Evolutionary conservation across 2,113 vertebrate genomes (phyloP).

Genomic region (Cyphomyrus plagiostoma): DNA sequence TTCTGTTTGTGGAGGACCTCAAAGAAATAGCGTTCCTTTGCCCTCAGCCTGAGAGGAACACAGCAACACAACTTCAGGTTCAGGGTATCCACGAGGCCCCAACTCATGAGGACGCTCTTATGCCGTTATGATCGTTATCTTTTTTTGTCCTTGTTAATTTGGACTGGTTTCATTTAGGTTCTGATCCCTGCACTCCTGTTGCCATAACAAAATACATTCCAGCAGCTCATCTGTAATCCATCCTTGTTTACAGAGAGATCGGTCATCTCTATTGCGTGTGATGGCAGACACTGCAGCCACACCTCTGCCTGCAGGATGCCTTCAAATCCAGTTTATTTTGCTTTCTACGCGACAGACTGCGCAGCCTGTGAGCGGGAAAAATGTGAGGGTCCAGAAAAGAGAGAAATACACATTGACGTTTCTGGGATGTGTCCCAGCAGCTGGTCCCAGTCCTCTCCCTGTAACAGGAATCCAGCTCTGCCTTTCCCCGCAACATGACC

Average conservation of each 20-base stretch:
- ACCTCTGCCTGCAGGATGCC: background rate
- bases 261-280: background rate
- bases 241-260: background rate
- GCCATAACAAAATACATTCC: background rate
- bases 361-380: background rate
- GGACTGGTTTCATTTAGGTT: background rate
- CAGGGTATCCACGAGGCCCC: background rate
- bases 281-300: background rate
- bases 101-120: background rate
- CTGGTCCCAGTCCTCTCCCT: background rate
- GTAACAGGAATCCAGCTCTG: background rate
- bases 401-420: background rate
- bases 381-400: background rate
- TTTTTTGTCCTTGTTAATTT: background rate
- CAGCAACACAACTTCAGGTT: background rate
- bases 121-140: background rate
- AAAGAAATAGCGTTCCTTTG: conserved; percentile 77
- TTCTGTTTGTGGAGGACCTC: conserved; percentile 90
- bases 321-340: background rate
- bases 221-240: background rate
- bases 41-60: conserved; percentile 61
- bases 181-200: background rate
- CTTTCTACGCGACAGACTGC: background rate
- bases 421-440: background rate
- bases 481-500: background rate